These are phyloP conservation scores for Tanytarsus gracilentus DNA, from an alignment of 2,888 invertebrate genomes.

Conservation along the genomic window DNA sequence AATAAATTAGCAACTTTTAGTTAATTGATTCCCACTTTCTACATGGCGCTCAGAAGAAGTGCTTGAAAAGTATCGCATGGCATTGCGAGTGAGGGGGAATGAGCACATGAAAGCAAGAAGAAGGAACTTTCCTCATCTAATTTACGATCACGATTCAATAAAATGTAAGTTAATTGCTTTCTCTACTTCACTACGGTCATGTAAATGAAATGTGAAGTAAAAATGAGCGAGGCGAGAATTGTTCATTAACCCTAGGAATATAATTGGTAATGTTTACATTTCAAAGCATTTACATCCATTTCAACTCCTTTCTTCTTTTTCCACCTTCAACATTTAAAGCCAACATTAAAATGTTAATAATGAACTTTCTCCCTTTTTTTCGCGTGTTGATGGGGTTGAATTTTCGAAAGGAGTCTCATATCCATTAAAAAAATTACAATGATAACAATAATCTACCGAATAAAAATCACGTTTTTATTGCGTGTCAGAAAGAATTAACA, in stretches of 20 bases:
- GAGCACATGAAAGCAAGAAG: no score
- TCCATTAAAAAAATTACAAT: constrained; percentile 16
- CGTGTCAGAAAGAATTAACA: constrained; percentile 27
- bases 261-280: constrained; percentile 24
- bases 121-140: constrained; percentile 1
- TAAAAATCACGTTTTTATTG: constrained; percentile 28
- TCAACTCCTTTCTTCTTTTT: not conserved
- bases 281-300: constrained; percentile 9
- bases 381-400: no score
- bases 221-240: constrained; percentile 8
- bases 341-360: no score
- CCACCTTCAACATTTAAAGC: not conserved
- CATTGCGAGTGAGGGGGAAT: not conserved
- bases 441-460: constrained; percentile 28
- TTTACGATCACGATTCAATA: constrained; percentile 13
- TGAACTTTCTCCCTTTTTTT: no score
- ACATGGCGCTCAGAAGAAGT: not conserved
- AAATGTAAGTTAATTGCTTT: constrained; percentile 19
- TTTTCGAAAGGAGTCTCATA: no score
- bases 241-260: constrained; percentile 28
- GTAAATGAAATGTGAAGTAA: no score
- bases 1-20: constrained; percentile 3
- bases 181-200: no score
- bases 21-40: constrained; percentile 5
- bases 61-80: not conserved